Base-by-base conservation (phyloP, 2,888 invertebrate species). In the Andrena haemorrhoa region DNA sequence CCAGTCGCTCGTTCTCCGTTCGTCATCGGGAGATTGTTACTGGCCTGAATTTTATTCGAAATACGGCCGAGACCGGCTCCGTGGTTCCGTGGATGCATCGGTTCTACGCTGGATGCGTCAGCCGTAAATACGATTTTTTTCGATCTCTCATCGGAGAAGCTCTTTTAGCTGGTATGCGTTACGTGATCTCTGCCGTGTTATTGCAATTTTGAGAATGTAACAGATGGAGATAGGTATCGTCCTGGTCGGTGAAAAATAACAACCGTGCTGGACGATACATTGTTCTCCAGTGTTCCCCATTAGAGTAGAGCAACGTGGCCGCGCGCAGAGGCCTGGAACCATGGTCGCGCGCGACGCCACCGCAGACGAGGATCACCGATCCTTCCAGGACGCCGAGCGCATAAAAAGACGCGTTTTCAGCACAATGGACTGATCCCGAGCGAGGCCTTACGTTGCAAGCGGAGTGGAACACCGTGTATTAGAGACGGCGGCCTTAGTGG, bases 31-130 rank as follows among this genome's bases (percentile, higher is more conserved):
- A 84, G 88, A 91, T 90, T 87, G 89, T 88, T 87, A 85, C 89
- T 92, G 92, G 89, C 91, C 92, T 91, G 90, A 88, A 92, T 92
- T 92, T 92, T 92, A 91, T 92, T 91, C 91, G 83, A 85, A 85
- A 88, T 89, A 88, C 87, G 73, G 75, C 33, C 82, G 75, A 73
- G 75, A 73, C 41, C 85, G 69, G 63, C 79, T 53, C 35, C 70
- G 70, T 64, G 70, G 77, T 77, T 77, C 53, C 86, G 66, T 76
- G 70, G 47, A 47, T 23, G 68, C 78, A 80, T 88, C 88, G 88
- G 79, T 83, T 83, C 69, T 78, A 49, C 47, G 47, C 12, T 35
- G 53, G 82, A 82, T 85, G 74, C 70, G 71, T 53, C 70, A 23
- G 16, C 56, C n/a, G 68, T 64, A 76, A 74, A 88, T 68, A 49